A percentile compares a stretch with the other conserved stretches of the same genome.
Evolutionary conservation across 2,113 vertebrate species (phyloP).

Genomic region (Cervus canadensis): DNA sequence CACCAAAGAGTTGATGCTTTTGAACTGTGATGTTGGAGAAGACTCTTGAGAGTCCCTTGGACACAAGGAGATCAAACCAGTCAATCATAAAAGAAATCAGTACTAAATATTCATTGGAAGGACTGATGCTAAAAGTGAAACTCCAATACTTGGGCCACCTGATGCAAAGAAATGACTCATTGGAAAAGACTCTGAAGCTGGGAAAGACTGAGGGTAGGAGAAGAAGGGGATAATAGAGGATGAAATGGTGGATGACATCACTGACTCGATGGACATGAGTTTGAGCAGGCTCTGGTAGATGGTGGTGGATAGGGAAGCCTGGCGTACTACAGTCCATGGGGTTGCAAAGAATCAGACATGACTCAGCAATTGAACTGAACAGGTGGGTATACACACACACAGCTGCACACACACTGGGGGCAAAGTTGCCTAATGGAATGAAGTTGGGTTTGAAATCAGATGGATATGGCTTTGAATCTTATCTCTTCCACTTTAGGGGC

Average conservation of each 20-base stretch:
- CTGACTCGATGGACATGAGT: accelerated
- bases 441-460: not conserved
- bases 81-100: not conserved
- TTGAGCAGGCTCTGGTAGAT: not conserved
- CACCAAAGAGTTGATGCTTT: not conserved
- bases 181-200: not conserved
- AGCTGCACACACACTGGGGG: not conserved
- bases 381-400: not conserved
- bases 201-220: not conserved
- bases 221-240: not conserved
- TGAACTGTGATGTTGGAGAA: not conserved
- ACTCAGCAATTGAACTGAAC: not conserved
- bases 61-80: not conserved
- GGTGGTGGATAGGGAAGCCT: not conserved
- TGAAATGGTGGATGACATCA: not conserved
- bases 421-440: not conserved
- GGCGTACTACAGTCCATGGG: not conserved
- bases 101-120: not conserved
- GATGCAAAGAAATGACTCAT: not conserved
- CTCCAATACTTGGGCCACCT: not conserved
- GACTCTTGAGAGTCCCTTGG: not conserved
- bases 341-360: not conserved
- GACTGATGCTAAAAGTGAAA: not conserved
- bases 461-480: not conserved
- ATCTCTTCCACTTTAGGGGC: not conserved